Evolutionary conservation across 2,113 vertebrate genomes (phyloP).

Genomic region (Sinosuthora webbiana): DNA sequence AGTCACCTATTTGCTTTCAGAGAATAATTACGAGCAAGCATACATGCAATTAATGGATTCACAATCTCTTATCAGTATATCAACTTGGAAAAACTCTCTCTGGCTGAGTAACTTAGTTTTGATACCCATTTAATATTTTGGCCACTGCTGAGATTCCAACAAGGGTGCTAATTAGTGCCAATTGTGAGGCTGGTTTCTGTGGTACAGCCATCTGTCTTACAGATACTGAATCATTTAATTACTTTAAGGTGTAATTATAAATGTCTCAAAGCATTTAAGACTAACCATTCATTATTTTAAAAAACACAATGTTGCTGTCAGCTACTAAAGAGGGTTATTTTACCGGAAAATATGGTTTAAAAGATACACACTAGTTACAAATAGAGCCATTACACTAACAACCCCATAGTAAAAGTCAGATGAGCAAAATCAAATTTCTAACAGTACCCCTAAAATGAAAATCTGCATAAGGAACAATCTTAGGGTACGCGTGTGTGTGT

Average conservation of each 20-base stretch:
- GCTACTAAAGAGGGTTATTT: background rate
- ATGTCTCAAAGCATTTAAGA: constrained; percentile 9
- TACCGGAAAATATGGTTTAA: background rate
- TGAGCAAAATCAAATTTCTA: background rate
- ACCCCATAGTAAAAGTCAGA: background rate
- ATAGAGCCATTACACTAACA: background rate
- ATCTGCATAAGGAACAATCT: background rate
- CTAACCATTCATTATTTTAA: background rate
- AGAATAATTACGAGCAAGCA: background rate
- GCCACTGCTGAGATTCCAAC: constrained; percentile 9
- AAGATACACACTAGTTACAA: background rate
- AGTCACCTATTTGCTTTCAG: background rate
- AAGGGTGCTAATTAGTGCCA: constrained; percentile 59
- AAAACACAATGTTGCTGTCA: background rate
- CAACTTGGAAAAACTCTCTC: background rate
- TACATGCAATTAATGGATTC: background rate
- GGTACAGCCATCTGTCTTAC: constrained; percentile 40
- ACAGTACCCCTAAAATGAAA: background rate
- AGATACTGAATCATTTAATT: constrained; percentile 40
- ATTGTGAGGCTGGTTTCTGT: constrained; percentile 25
- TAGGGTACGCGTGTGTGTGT: background rate
- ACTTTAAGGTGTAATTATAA: constrained; percentile 48
- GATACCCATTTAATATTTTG: constrained; percentile 48
- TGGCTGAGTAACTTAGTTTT: constrained; percentile 24
- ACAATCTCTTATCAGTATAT: constrained; percentile 24